phyloP scores from a whole-genome alignment of 2,888 invertebrate genomes.

The Copidosoma aretas region DNA sequence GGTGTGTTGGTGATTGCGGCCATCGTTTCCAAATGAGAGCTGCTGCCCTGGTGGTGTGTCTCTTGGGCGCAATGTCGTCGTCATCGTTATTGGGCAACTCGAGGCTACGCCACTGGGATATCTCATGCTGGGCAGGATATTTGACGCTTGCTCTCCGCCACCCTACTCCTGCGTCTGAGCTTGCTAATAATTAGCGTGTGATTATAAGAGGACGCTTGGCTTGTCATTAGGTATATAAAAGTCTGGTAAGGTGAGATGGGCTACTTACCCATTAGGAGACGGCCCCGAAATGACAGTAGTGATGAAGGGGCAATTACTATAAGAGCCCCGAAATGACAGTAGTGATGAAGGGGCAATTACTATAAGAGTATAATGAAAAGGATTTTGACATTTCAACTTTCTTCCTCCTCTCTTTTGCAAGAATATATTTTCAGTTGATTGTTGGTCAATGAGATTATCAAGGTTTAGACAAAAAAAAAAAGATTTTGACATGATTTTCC shows the following conservation, averaged over 20 bases:
- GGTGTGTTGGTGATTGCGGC: not conserved
- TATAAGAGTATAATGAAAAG: not conserved
- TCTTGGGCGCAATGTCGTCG: slow-evolving; percentile 1
- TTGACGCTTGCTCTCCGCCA: not conserved
- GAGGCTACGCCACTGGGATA: not conserved
- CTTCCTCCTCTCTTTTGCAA: too few species aligned
- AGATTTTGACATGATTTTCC: too few species aligned
- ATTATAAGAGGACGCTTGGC: not conserved
- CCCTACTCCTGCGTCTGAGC: not conserved
- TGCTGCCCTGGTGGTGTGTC: not conserved
- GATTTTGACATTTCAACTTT: too few species aligned
- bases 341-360: not conserved
- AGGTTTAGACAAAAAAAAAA: too few species aligned
- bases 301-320: not conserved
- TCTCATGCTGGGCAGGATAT: not conserved
- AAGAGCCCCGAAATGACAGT: not conserved
- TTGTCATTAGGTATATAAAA: not conserved
- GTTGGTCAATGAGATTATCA: too few species aligned
- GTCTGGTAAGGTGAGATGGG: not conserved
- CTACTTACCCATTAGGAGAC: not conserved
- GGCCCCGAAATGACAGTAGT: too few species aligned
- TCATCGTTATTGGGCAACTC: not conserved
- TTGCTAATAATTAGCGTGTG: not conserved
- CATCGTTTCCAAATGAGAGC: not conserved
- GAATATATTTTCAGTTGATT: too few species aligned